These are phyloP conservation scores for Crocidura indochinensis DNA, from an alignment of 2,797 vertebrate species.

Conservation along the genomic window DNA sequence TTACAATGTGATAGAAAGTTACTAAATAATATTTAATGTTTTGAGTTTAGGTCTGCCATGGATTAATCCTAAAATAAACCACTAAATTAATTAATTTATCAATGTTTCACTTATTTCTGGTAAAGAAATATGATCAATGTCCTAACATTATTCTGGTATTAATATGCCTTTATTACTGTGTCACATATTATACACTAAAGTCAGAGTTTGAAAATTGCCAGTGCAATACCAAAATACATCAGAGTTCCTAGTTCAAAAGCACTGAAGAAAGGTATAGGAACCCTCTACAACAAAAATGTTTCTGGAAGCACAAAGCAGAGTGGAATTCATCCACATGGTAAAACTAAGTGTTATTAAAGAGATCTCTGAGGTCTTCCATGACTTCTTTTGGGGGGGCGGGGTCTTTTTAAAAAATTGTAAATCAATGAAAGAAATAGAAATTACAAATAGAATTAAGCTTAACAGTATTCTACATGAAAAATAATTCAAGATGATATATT, in stretches of 20 bases:
- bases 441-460: no score
- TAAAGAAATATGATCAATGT: conserved; percentile 19
- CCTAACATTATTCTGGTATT: conserved; percentile 44
- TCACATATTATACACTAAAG: not conserved
- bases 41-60: conserved; percentile 42
- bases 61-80: conserved; percentile 54
- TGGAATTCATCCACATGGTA: not conserved
- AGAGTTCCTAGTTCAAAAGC: not conserved
- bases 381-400: not conserved
- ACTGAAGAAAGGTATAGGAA: not conserved
- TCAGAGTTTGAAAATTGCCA: conserved; percentile 34
- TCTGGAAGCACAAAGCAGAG: not conserved
- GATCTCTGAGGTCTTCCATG: not conserved
- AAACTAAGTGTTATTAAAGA: not conserved
- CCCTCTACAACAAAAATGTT: not conserved
- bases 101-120: conserved; percentile 41
- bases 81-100: not conserved
- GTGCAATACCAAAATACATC: not conserved
- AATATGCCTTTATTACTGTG: not conserved
- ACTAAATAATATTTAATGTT: conserved; percentile 45
- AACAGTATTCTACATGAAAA: no score
- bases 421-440: not conserved
- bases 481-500: not conserved
- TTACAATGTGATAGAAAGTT: conserved; percentile 53
- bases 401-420: not conserved